These are phyloP conservation scores for Trichonephila clavipes DNA, from an alignment of 1,140 invertebrate species.

Conservation along the genomic window DNA sequence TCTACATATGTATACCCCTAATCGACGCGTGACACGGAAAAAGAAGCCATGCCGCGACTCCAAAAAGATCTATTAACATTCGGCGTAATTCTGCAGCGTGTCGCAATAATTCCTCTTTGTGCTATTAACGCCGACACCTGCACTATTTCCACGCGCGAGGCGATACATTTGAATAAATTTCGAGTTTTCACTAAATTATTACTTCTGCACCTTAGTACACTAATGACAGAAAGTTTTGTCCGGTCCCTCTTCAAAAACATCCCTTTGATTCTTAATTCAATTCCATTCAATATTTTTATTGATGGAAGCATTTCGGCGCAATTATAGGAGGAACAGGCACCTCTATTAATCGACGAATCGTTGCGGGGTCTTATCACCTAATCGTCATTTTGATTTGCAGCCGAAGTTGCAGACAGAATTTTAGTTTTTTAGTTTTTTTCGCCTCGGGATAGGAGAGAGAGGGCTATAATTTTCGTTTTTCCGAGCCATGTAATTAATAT, in stretches of 20 bases:
- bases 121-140: neutral
- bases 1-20: neutral
- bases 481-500: slow-evolving; percentile 32
- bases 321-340: neutral
- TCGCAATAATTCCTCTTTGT: neutral
- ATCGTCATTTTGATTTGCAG: slow-evolving; percentile 10
- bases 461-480: slow-evolving; percentile 31
- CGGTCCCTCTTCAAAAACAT: neutral
- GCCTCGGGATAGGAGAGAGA: neutral
- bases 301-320: neutral
- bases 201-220: slow-evolving; percentile 18
- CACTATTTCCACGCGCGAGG: slow-evolving; percentile 1
- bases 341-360: neutral
- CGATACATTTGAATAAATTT: slow-evolving; percentile 30
- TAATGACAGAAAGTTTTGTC: neutral
- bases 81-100: neutral
- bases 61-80: neutral
- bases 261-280: slow-evolving; percentile 7
- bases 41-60: neutral
- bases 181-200: slow-evolving; percentile 39
- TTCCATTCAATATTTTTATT: neutral
- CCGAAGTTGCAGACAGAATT: neutral
- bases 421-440: neutral
- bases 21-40: neutral
- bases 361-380: neutral